phyloP scores from a whole-genome alignment of 2,888 invertebrate genomes.

The Drosophila vallismaia region DNA sequence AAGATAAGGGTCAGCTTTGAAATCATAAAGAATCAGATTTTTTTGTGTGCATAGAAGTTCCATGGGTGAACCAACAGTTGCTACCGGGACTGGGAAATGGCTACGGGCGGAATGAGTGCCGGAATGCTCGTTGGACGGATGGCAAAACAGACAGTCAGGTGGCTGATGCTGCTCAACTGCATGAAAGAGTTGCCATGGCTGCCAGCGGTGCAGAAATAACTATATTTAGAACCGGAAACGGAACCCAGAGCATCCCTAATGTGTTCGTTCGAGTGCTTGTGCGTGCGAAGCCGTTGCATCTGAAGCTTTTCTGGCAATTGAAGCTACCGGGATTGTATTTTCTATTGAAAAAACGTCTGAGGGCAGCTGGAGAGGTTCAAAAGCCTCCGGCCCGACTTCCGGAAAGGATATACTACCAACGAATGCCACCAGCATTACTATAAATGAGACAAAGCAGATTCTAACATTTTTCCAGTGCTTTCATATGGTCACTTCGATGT shows the following conservation, averaged over 20 bases:
- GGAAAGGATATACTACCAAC: slow-evolving; percentile 12
- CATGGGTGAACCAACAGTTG: slow-evolving; percentile 45
- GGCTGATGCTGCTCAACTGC: slow-evolving; percentile 45
- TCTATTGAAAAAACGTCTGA: slow-evolving; percentile 25
- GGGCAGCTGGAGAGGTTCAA: slow-evolving; percentile 2
- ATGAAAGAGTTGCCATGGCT: slow-evolving; percentile 50
- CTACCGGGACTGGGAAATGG: slow-evolving; percentile 33
- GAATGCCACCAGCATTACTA: slow-evolving; percentile 22
- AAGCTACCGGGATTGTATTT: slow-evolving; percentile 43
- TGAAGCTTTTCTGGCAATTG: slow-evolving; percentile 43
- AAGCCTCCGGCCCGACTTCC: slow-evolving; percentile 11
- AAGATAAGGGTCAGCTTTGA: background rate
- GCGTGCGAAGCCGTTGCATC: slow-evolving; percentile 25
- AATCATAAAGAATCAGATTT: background rate
- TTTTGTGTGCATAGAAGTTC: slow-evolving; percentile 13
- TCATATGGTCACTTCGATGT: slow-evolving; percentile 9
- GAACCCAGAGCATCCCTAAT: slow-evolving; percentile 45
- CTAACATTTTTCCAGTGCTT: slow-evolving; percentile 1
- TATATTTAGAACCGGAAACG: slow-evolving; percentile 58
- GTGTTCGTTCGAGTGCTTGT: slow-evolving; percentile 11
- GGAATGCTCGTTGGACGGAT: slow-evolving; percentile 11
- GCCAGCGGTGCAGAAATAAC: slow-evolving; percentile 53
- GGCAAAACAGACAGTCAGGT: slow-evolving; percentile 28
- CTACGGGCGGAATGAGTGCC: slow-evolving; percentile 23
- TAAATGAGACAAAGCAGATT: slow-evolving; percentile 19